These are phyloP conservation scores for Nestor notabilis DNA, from an alignment of 2,113 vertebrate species.

Conservation along the genomic window DNA sequence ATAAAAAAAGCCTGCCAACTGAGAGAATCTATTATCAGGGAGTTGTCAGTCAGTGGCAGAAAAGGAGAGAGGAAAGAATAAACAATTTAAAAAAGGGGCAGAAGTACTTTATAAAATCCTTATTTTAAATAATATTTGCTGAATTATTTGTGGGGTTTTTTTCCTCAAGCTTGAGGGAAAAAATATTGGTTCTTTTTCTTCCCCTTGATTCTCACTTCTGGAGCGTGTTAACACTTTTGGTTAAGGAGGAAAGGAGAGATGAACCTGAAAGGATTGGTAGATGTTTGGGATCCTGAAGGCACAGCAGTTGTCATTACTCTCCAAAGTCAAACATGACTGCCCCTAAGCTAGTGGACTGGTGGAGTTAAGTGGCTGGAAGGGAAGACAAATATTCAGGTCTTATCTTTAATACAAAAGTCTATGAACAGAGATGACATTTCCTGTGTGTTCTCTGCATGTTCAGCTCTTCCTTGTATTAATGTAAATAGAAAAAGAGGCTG, in stretches of 20 bases:
- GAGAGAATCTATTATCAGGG: conserved; percentile 30
- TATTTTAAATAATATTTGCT: conserved; percentile 51
- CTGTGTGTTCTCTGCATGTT: not conserved
- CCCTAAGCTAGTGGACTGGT: not conserved
- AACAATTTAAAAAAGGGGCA: not conserved
- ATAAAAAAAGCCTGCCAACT: not conserved
- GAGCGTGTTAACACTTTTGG: not conserved
- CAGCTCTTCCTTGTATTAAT: not conserved
- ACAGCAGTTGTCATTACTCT: fast-evolving
- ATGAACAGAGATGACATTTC: not conserved
- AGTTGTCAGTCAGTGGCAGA: conserved; percentile 58
- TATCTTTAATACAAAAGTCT: not conserved
- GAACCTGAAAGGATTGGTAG: not conserved
- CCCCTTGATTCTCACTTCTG: not conserved
- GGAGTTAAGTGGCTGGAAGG: not conserved
- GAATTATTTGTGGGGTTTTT: not conserved
- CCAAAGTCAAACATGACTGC: not conserved
- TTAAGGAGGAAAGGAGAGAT: not conserved
- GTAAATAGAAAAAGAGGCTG: not conserved
- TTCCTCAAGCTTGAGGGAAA: not conserved
- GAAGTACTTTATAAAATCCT: not conserved
- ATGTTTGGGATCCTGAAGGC: not conserved
- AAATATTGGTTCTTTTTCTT: not conserved
- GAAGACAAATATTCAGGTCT: not conserved
- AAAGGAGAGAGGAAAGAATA: conserved; percentile 9